phyloP scores from a whole-genome alignment of 92 coral and sea anemone genomes.

The Siderastrea radians region DNA sequence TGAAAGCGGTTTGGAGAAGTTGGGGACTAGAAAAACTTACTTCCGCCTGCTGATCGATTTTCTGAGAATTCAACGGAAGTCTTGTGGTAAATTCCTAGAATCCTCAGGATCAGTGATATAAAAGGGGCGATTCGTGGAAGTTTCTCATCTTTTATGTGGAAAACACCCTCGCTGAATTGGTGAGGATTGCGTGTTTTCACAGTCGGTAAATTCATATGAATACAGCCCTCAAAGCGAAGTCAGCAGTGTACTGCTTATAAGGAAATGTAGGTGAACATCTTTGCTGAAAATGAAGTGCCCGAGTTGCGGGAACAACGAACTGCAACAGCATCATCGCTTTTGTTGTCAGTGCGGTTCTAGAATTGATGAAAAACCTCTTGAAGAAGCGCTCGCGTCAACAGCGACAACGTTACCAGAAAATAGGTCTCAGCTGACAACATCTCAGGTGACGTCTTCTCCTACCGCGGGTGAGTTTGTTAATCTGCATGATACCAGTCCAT shows the following conservation, averaged over 20 bases:
- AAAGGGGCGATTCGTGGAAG: slow-evolving; percentile 14
- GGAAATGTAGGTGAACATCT: slow-evolving; percentile 6
- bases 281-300: slow-evolving; percentile 27
- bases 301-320: slow-evolving; percentile 21
- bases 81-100: neutral
- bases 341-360: slow-evolving; percentile 27
- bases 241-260: neutral
- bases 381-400: neutral
- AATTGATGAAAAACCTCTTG: neutral
- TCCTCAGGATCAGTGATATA: neutral
- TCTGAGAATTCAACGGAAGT: slow-evolving; percentile 8
- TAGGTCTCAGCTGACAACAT: neutral
- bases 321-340: slow-evolving; percentile 40
- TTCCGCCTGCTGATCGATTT: slow-evolving; percentile 9
- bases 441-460: neutral
- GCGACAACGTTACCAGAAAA: neutral
- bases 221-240: neutral
- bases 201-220: neutral
- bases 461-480: neutral
- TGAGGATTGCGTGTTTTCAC: neutral
- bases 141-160: slow-evolving; percentile 1
- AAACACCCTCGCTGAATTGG: neutral
- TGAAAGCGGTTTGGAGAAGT: neutral
- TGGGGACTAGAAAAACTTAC: neutral
- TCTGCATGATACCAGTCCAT: no score